A percentile compares a stretch with the other conserved stretches of the same genome.
Evolutionary conservation across 2,113 vertebrate genomes (phyloP).

Genomic region (Hirundichthys speculiger): DNA sequence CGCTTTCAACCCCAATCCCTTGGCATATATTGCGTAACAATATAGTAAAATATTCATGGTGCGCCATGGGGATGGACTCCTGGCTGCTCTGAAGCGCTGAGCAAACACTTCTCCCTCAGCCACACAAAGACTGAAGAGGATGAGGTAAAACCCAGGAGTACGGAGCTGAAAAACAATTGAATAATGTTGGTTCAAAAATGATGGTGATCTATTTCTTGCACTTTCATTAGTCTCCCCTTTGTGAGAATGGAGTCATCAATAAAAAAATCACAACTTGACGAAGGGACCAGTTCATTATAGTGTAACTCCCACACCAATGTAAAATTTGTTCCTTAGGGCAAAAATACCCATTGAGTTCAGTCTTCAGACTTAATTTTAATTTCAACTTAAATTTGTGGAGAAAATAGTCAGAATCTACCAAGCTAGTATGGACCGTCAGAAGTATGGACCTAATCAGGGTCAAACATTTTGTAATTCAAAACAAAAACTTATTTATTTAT

Average conservation of each 20-base stretch:
- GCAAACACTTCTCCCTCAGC: conserved; percentile 67
- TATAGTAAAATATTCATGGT: conserved; percentile 77
- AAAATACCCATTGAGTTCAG: too few species aligned
- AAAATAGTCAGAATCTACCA: too few species aligned
- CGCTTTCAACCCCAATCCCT: conserved; percentile 64
- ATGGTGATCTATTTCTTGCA: neutral
- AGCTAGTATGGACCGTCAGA: too few species aligned
- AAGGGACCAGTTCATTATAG: too few species aligned
- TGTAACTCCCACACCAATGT: too few species aligned
- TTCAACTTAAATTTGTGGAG: too few species aligned
- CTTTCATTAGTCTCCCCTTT: conserved; percentile 3
- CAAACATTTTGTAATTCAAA: too few species aligned
- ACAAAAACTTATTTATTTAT: too few species aligned
- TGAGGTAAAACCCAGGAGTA: conserved; percentile 34
- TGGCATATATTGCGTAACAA: conserved; percentile 63
- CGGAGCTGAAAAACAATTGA: conserved; percentile 42
- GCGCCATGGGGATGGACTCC: conserved; percentile 62
- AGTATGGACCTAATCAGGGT: too few species aligned
- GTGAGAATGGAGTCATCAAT: conserved; percentile 10
- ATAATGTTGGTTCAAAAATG: neutral
- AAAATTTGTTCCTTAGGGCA: too few species aligned
- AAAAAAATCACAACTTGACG: too few species aligned
- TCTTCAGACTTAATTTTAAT: too few species aligned
- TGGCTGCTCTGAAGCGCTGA: conserved; percentile 71
- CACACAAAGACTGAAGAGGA: conserved; percentile 49